These are phyloP conservation scores for Homarus americanus DNA, from an alignment of 1,140 invertebrate species.

Conservation along the genomic window DNA sequence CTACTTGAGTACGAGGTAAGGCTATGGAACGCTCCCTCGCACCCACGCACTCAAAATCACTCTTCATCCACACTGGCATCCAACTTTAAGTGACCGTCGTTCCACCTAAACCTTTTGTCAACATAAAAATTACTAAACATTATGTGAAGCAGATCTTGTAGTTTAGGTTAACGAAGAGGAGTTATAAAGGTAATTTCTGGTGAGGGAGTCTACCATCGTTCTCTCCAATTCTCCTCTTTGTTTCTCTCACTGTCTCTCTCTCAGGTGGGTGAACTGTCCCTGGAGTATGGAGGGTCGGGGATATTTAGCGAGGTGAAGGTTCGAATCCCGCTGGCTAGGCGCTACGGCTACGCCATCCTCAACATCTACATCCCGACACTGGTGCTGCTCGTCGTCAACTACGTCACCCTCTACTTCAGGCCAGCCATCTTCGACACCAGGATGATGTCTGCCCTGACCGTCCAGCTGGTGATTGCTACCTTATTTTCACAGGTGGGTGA, in stretches of 20 bases:
- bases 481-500: conserved; percentile 58
- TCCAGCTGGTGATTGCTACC: conserved; percentile 55
- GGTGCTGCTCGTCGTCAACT: conserved; percentile 52
- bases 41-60: no score
- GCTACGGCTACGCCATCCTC: conserved; percentile 53
- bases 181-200: no score
- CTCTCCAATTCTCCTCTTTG: no score
- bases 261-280: conserved; percentile 23
- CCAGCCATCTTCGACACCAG: conserved; percentile 47
- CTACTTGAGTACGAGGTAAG: conserved; percentile 44
- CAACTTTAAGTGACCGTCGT: no score
- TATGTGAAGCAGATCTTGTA: no score
- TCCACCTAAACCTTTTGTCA: no score
- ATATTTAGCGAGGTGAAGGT: conserved; percentile 29
- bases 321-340: conserved; percentile 20
- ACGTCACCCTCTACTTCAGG: conserved; percentile 56
- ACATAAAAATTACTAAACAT: no score
- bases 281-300: conserved; percentile 4
- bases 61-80: no score
- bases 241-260: no score
- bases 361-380: conserved; percentile 58
- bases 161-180: no score
- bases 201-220: no score
- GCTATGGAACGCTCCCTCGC: no score
- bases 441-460: conserved; percentile 56